Evolutionary conservation across 2,113 vertebrate species (phyloP), one percentile per base, ranked within the genome.

Genomic region (Turnix velox): DNA sequence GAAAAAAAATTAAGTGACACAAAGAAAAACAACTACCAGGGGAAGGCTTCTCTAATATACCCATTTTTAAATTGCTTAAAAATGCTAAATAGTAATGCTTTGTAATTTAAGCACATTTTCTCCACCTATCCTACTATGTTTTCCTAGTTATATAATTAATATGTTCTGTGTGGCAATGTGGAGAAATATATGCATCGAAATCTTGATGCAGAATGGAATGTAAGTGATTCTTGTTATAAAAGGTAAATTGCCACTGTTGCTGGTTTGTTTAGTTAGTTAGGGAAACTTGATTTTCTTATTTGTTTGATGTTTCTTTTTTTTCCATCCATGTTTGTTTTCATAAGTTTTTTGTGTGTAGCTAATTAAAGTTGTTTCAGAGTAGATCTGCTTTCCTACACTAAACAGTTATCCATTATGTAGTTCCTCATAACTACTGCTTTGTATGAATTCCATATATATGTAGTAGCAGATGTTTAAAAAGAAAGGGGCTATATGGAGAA

Each of bases 111-210:
- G 7, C 6, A 1, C 3, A 16, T 49, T 18, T 18, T 61, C 12
- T 76, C 14, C 43, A 14, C 39, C 65, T 1, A 43, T 40, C 8
- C 52, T 52, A 58, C 84, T 17, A 54, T 16, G 13, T 33, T 51
- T 24, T 51, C 6, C 6, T 30, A 19, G 4, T 69, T 37, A 37
- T 12, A 25, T 33, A n/a, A 16, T 49, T 59, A 2, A 24, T 31
- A 0, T 23, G 14, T 58, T 28, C 39, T 54, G 7, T 33, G 6
- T 1, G 3, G 30, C 13, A 23, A 17, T 14, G 4, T 37, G 3
- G 43, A 25, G 35, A 78, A 48, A 65, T 24, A 6, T 9, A 68
- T 23, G 7, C 35, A n/a, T 25, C 0, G 1, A 91, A 73, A 74
- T 31, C 19, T 33, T 57, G 16, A 51, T 52, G 13, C 11, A 45